Evolutionary conservation across 2,113 vertebrate genomes (phyloP).

Genomic region (Macrotis lagotis): DNA sequence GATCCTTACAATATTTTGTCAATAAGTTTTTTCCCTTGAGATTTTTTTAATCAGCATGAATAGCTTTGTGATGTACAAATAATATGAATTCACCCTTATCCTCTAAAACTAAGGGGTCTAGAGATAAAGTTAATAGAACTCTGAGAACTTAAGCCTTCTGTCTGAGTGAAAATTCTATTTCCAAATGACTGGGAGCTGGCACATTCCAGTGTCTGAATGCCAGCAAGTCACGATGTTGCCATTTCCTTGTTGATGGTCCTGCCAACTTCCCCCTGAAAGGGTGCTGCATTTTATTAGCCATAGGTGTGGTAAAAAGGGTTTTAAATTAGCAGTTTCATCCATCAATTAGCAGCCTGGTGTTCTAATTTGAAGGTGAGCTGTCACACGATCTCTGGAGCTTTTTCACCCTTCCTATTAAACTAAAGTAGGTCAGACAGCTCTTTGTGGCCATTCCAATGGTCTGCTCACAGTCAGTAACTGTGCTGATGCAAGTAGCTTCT

Average conservation of each 20-base stretch:
- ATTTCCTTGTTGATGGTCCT: slow-evolving; percentile 17
- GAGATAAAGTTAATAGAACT: slow-evolving; percentile 1
- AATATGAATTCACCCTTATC: background rate
- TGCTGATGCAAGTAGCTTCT: slow-evolving; percentile 32
- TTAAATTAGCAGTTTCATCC: slow-evolving; percentile 45
- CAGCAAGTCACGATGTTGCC: slow-evolving; percentile 37
- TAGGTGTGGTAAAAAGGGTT: background rate
- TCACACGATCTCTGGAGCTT: background rate
- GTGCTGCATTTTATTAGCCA: slow-evolving; percentile 25
- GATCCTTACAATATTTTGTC: background rate
- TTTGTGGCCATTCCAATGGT: slow-evolving; percentile 2
- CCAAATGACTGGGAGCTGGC: slow-evolving; percentile 30
- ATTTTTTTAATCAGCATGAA: background rate
- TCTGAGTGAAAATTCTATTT: slow-evolving; percentile 38
- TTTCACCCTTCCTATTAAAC: slow-evolving; percentile 42
- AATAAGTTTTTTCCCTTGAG: background rate
- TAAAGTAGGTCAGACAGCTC: slow-evolving; percentile 40
- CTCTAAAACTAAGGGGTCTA: background rate
- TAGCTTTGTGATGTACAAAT: background rate
- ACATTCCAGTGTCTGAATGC: background rate
- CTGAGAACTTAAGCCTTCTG: background rate
- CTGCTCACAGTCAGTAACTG: slow-evolving; percentile 1
- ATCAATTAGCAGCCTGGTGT: background rate
- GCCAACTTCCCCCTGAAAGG: background rate
- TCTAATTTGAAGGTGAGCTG: background rate